phyloP scores from a whole-genome alignment of 2,888 invertebrate species.

The Drosophila parthenogenetica region DNA sequence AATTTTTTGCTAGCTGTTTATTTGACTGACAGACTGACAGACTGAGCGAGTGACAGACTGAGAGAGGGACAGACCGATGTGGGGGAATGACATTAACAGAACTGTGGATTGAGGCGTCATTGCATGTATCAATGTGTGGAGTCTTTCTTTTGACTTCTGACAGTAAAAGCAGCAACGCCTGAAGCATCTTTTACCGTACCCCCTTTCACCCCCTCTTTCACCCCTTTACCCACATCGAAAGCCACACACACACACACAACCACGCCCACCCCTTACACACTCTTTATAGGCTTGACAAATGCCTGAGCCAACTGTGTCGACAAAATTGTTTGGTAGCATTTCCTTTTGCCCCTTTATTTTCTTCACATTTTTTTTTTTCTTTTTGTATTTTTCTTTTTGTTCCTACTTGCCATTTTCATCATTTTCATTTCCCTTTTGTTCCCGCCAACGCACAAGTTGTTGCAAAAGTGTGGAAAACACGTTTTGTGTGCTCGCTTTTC shows the following conservation, averaged over 20 bases:
- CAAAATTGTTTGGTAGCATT: slow-evolving; percentile 57
- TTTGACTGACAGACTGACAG: slow-evolving; percentile 57
- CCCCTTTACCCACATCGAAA: slow-evolving; percentile 4
- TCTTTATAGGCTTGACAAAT: slow-evolving; percentile 63
- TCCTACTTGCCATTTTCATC: background rate
- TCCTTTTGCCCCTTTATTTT: slow-evolving; percentile 14
- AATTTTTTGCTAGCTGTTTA: slow-evolving; percentile 49
- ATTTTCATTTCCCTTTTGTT: slow-evolving; percentile 10
- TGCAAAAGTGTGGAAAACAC: slow-evolving; percentile 45
- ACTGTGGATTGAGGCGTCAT: slow-evolving; percentile 35
- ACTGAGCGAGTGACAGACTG: slow-evolving; percentile 41
- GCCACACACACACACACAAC: background rate
- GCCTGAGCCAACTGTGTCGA: slow-evolving; percentile 51
- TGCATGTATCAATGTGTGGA: slow-evolving; percentile 58
- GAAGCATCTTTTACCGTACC: slow-evolving; percentile 3
- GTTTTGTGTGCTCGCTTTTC: slow-evolving; percentile 36
- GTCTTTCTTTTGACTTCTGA: slow-evolving; percentile 53
- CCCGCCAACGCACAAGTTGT: slow-evolving; percentile 8
- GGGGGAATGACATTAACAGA: slow-evolving; percentile 25
- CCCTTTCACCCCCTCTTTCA: background rate
- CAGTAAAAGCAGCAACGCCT: slow-evolving; percentile 22
- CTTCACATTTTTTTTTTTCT: background rate
- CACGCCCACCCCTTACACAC: slow-evolving; percentile 1
- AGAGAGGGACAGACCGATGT: slow-evolving; percentile 5
- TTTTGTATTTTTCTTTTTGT: no score